Base-by-base conservation (phyloP, 2,888 invertebrate genomes). In the Emesis castigata region DNA sequence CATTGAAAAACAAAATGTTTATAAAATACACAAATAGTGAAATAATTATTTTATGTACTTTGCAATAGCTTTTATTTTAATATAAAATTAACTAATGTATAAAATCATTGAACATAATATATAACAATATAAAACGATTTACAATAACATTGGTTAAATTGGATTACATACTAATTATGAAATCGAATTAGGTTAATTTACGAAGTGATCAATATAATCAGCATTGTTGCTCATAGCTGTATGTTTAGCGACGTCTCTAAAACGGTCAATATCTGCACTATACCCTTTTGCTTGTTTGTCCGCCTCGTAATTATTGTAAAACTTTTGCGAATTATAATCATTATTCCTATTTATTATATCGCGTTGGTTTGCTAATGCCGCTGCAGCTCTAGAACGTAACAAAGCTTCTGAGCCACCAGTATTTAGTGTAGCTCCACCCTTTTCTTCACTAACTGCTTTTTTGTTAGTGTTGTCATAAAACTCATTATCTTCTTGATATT, bases 401-500 rank as follows among this genome's bases (percentile, higher is more conserved):
- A 89, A 64, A 3, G 90, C 93, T 80, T 91, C 90, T 7, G 91
- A 90, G 3, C 91, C 93, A 58, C 93, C 92, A 7, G 86, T 73
- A 66, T 91, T 89, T 39, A 85, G 76, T 34, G 90, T 88, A 4
- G 90, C 88, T 79, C 82, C 86, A 7, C 90, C 92, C 3, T 86
- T 91, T 78, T 94, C 93, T 80, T 91, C 89, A 14, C 20, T 39
- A 29, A 87, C 87, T 62, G 87, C 85, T 65, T 83, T 92, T 48
- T 90, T 92, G 69, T 91, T 91, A 18, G 88, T 91, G 81, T 94
- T 93, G 80, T 94, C 93, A 79, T 89, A 94, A 80, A 93, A 94
- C 75, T 94, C 93, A 48, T 94, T 92, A 72, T 94, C 93, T 86
- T 94, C 93, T 79, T 92, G 90, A 87, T 93, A 94, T 83, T 95